Base-by-base conservation (phyloP, 2,113 vertebrate genomes). In the Takifugu flavidus region DNA sequence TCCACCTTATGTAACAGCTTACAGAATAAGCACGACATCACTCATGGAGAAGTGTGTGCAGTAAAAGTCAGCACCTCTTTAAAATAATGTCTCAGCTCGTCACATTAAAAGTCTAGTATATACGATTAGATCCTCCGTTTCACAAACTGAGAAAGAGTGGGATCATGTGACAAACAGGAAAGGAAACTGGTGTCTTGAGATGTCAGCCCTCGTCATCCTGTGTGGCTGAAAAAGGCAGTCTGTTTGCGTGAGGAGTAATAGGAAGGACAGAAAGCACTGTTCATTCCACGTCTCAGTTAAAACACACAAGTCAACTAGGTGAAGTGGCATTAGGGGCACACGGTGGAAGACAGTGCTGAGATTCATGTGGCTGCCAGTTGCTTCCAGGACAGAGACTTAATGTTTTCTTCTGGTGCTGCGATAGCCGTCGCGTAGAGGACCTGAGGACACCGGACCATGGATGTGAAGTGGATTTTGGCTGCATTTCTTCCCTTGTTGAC, bases 151-250 rank as follows among this genome's bases (percentile, higher is more conserved):
- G 34, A 62, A 52, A 47, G 14, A 68, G 42, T 12, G 4, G 25
- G 51, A 58, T 56, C 66, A 67, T 75, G 73, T 82, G 75, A 78
- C 70, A n/a, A 0, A 1, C 59, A 49, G 47, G 42, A 76, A 65
- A 79, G 79, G 82, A 87, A 86, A 69, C 67, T 8, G 46, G 27
- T 49, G 50, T 68, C 43, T 62, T 67, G 61, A 42, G 43, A 49
- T 63, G 52, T 53, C 42, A 29, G 63, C 45, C 45, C 5, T 15
- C 39, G 53, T 75, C 77, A 75, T 50, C 25, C 55, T 79, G 77
- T 64, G 74, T 72, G 62, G 57, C 51, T 64, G 49, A 34, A 27
- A 11, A 50, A 46, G 49, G 61, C 53, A 78, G 34, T 66, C 71
- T 53, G 45, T 72, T 58, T 63, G 26, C 1, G 66, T 82, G 75